Base-by-base conservation (phyloP, 2,113 vertebrate genomes). In the Aramus guarauna region DNA sequence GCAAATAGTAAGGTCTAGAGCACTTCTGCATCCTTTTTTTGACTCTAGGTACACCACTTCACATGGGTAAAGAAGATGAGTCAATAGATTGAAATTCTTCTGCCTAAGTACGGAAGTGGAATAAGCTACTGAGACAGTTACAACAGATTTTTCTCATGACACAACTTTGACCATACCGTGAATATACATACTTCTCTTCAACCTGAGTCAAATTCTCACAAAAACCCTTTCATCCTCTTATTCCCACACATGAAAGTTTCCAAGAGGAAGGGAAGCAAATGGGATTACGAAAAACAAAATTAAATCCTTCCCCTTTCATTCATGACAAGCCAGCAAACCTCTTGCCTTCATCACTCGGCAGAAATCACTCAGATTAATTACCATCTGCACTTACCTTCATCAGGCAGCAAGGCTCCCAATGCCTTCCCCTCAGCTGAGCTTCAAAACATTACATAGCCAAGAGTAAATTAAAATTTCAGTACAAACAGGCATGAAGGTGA, bases 371-470 rank as follows among this genome's bases (percentile, higher is more conserved):
- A 0, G 7, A 23, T 26, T 75, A 43, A 74, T 45, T 56, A 86
- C 11, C 22, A 48, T 6, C 22, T 64, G 19, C 71, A 60, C 4
- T n/a, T 18, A 43, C 10, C n/a, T 58, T 83, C 53, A 36, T 63
- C 14, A 66, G 22, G 36, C 7, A 63, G 9, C 1, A 0, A 85
- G 15, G 69, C 88, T 32, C 21, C 15, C 19, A 48, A 7, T 0
- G 3, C 6, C 34, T 21, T 30, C n/a, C 12, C 20, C 53, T 41
- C 50, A 62, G 9, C 4, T 13, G 16, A 75, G 13, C 20, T 74
- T 60, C 19, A 39, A 45, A 79, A 62, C 1, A 0, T 30, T 30
- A 30, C 9, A 23, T 0, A 5, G 29, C 47, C 2, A 10, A 36
- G 19, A 53, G 14, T 8, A 43, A 48, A 50, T 8, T 24, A 58